phyloP scores from a whole-genome alignment of 2,113 vertebrate genomes.

The Rhinoptilus africanus region DNA sequence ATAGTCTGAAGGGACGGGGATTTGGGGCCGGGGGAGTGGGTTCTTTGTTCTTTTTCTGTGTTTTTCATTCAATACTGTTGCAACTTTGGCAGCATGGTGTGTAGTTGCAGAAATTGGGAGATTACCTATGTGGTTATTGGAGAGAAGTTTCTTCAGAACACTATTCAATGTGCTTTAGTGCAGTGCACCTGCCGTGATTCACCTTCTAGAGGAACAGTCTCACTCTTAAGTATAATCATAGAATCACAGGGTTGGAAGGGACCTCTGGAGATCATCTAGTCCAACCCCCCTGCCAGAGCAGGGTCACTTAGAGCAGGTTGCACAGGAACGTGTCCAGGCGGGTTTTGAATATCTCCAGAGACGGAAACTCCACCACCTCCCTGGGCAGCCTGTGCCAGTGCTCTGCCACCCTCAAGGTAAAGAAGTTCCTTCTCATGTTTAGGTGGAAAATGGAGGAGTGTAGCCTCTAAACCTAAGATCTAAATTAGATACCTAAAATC shows the following conservation, averaged over 20 bases:
- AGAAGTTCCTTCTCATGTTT: too few species aligned
- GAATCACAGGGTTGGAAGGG: too few species aligned
- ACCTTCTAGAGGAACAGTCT: not conserved
- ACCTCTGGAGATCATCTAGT: too few species aligned
- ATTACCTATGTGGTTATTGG: not conserved
- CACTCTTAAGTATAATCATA: not conserved
- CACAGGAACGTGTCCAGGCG: too few species aligned
- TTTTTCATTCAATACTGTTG: not conserved
- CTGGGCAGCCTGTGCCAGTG: too few species aligned
- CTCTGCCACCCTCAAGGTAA: too few species aligned
- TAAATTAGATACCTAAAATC: not conserved
- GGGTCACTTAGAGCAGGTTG: too few species aligned
- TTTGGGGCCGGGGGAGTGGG: not conserved
- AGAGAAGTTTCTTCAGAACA: not conserved
- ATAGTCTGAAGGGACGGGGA: accelerated
- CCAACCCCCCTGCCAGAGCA: too few species aligned
- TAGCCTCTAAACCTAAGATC: not conserved
- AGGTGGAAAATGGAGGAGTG: not conserved
- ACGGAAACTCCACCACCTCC: too few species aligned
- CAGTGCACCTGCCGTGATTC: not conserved
- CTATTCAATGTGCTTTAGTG: not conserved
- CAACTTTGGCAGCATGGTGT: not conserved
- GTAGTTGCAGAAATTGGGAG: not conserved
- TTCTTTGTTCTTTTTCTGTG: not conserved
- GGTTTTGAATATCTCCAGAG: too few species aligned